These are phyloP conservation scores for Zaprionus ornatus DNA, from an alignment of 1,140 invertebrate species.

Conservation along the genomic window DNA sequence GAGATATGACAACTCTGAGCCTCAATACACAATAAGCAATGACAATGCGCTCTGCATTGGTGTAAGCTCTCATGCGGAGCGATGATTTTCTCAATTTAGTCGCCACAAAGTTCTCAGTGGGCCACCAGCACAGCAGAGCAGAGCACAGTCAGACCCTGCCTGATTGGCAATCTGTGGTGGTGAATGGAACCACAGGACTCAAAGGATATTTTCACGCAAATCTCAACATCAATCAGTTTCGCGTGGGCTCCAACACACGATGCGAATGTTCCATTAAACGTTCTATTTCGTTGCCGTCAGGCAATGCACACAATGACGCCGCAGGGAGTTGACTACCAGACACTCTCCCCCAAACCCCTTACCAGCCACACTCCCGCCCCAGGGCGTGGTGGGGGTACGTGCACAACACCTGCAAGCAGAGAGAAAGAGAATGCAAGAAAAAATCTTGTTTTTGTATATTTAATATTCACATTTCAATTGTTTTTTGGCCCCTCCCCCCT, in stretches of 20 bases:
- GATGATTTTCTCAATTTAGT: background rate
- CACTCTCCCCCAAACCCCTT: background rate
- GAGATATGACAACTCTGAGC: background rate
- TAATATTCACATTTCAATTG: slow-evolving; percentile 80
- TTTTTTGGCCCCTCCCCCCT: slow-evolving; percentile 32
- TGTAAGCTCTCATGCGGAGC: background rate
- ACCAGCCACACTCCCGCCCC: background rate
- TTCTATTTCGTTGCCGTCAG: slow-evolving; percentile 53
- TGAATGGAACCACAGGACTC: slow-evolving; percentile 7
- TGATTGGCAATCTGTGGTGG: slow-evolving; percentile 33
- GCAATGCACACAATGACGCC: slow-evolving; percentile 70
- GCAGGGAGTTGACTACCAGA: slow-evolving; percentile 52
- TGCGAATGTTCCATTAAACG: slow-evolving; percentile 69
- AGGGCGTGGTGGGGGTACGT: background rate
- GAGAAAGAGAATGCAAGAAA: slow-evolving; percentile 4
- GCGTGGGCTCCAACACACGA: slow-evolving; percentile 27
- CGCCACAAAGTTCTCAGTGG: background rate
- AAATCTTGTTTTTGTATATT: slow-evolving; percentile 71
- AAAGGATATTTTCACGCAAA: slow-evolving; percentile 9
- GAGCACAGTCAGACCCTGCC: background rate
- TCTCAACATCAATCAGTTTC: slow-evolving; percentile 64
- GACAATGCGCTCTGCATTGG: background rate
- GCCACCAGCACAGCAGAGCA: background rate
- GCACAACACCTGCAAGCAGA: slow-evolving; percentile 21
- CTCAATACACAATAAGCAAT: background rate